phyloP scores from a whole-genome alignment of 2,797 vertebrate species.

The Lagocephalus sceleratus region DNA sequence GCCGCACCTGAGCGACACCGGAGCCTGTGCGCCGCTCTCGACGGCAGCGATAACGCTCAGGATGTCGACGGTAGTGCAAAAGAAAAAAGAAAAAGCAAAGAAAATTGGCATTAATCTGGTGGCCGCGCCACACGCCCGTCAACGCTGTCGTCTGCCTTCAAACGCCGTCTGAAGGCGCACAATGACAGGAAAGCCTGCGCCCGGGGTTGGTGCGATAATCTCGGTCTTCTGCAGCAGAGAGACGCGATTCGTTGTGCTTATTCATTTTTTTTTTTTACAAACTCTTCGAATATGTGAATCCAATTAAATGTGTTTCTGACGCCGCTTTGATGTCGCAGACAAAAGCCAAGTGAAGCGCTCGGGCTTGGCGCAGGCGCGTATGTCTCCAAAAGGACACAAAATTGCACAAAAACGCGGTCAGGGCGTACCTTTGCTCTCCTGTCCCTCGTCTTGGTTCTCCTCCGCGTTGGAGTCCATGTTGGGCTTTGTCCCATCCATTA shows the following conservation, averaged over 20 bases:
- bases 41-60: conserved; percentile 21
- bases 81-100: background rate
- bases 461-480: conserved; percentile 94
- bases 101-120: conserved; percentile 42
- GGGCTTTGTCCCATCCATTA: conserved; percentile 95
- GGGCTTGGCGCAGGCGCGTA: conserved; percentile 66
- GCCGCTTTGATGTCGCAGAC: conserved; percentile 59
- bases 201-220: conserved; percentile 1
- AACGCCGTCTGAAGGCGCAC: conserved; percentile 9
- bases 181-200: conserved; percentile 10
- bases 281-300: conserved; percentile 14
- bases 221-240: background rate
- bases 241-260: too few species aligned
- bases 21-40: conserved; percentile 16
- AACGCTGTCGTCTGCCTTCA: too few species aligned
- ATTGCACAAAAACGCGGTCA: conserved; percentile 28
- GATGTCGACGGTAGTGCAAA: conserved; percentile 26
- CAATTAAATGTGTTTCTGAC: background rate
- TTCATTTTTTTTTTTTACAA: background rate
- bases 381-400: conserved; percentile 38
- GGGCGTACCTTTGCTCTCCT: conserved; percentile 94
- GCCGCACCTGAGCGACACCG: conserved; percentile 49
- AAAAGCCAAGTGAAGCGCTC: conserved; percentile 56
- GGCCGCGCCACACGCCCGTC: conserved; percentile 40
- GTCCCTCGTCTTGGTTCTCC: conserved; percentile 92